phyloP scores from a whole-genome alignment of 2,888 invertebrate genomes.

The Bembecia ichneumoniformis region DNA sequence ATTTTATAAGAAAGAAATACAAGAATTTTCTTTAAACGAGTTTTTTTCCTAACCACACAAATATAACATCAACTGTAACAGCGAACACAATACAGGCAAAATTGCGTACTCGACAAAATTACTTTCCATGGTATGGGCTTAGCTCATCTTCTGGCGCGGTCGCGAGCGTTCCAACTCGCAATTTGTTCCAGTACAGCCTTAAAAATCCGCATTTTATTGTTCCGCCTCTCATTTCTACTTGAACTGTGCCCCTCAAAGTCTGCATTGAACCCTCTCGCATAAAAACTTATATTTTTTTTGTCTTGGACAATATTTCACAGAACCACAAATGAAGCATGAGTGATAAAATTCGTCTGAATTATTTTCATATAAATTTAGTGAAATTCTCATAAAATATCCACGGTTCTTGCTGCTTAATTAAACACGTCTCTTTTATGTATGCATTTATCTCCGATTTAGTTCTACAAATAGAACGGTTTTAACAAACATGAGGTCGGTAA shows the following conservation, averaged over 20 bases:
- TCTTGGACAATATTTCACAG: neutral
- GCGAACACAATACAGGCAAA: neutral
- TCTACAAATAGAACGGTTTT: no score
- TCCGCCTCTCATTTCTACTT: constrained; percentile 52
- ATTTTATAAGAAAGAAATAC: no score
- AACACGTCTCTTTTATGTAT: no score
- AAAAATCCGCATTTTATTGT: constrained; percentile 68
- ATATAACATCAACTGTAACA: no score
- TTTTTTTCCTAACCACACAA: no score
- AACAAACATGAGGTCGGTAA: no score
- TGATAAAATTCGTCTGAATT: neutral
- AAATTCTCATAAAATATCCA: no score
- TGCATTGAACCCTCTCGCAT: constrained; percentile 28
- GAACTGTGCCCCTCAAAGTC: constrained; percentile 37
- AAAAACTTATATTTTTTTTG: constrained; percentile 21
- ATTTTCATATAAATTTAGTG: no score
- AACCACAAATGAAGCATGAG: neutral
- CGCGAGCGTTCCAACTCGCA: constrained; percentile 48
- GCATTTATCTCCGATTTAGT: no score
- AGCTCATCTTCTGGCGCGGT: constrained; percentile 44
- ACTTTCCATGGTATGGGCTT: constrained; percentile 31
- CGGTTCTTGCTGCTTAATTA: no score
- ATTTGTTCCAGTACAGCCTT: constrained; percentile 63
- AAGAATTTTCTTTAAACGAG: no score
- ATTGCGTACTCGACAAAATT: neutral